These are phyloP conservation scores for Pungitius pungitius DNA, from an alignment of 2,113 vertebrate genomes.

Conservation along the genomic window DNA sequence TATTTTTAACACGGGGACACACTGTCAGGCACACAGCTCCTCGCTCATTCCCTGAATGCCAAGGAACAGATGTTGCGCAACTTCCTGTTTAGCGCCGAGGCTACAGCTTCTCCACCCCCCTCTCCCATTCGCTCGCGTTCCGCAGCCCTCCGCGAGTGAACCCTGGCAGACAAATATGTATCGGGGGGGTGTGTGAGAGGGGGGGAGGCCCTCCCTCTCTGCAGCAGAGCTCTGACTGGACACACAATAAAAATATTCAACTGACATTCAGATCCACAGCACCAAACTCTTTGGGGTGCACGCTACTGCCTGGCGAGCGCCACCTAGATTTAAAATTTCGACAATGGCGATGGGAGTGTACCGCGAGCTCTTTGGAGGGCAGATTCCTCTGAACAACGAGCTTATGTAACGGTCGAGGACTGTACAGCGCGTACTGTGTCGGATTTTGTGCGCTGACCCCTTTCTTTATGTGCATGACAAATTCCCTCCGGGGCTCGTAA, in stretches of 20 bases:
- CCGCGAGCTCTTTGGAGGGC: constrained; percentile 25
- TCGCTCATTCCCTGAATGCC: constrained; percentile 57
- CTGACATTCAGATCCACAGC: neutral
- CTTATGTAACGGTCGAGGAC: constrained; percentile 58
- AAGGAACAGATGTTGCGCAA: constrained; percentile 77
- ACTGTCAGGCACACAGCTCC: constrained; percentile 64
- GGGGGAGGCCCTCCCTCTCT: constrained; percentile 45
- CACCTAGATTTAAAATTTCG: constrained; percentile 2
- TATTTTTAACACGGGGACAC: constrained; percentile 35
- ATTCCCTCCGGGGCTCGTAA: constrained; percentile 56
- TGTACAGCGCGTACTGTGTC: constrained; percentile 58
- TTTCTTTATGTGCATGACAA: constrained; percentile 54
- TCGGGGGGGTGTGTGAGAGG: too few relatives aligned
- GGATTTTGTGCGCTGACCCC: constrained; percentile 51
- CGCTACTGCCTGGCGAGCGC: neutral
- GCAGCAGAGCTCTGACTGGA: constrained; percentile 23
- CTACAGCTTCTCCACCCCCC: constrained; percentile 54
- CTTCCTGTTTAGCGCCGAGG: constrained; percentile 73
- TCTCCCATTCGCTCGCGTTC: constrained; percentile 50
- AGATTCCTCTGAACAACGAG: constrained; percentile 41
- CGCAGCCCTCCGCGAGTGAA: constrained; percentile 50
- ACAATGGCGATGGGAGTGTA: neutral
- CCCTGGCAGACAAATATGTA: constrained; percentile 57
- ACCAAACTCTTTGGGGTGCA: neutral
- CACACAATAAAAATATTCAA: neutral